Evolutionary conservation across 2,113 vertebrate species (phyloP), one percentile per base, ranked within the genome.

Genomic region (Eublepharis macularius): DNA sequence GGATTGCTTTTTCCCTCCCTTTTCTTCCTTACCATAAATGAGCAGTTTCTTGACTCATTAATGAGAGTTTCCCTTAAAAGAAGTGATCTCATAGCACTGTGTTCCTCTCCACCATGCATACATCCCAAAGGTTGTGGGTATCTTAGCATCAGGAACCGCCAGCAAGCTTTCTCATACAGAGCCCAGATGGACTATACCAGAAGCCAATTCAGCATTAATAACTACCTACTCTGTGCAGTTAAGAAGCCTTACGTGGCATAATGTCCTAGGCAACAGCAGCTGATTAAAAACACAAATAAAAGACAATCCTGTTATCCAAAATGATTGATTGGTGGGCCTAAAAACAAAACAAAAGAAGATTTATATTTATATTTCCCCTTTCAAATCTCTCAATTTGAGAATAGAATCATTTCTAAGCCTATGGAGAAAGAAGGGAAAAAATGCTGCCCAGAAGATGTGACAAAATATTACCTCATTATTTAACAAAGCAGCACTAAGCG

Each of bases 401-500:
- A 90, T 87, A 80, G 90, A 94, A 95, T 94, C 87, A 85, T 95
- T 94, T 92, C 93, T 92, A 95, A 94, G 94, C 93, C 95, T 70
- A 92, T 88, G 84, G 88, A 91, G 90, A 24, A 91, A 90, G 81
- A 86, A 92, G 84, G 49, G 39, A 24, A 87, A 91, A 87, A 91
- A 94, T 95, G 96, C 95, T 95, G 96, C 94, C 95, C 96, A 96
- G 95, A 96, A 96, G 95, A 96, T 97, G 95, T 96, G 96, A 96
- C 95, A 97, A 97, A 96, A 97, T 96, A 95, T 97, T 99, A 99
- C 98, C 98, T 99, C 99, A 97, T 98, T 99, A 98, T 98, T 98
- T 98, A 99, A 98, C 98, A 99, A 98, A 96, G 98, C 98, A 94
- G 98, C 98, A 97, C 99, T 99, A 97, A 99, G 98, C 97, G 98